Percentiles rank a stretch among this genome's conserved stretches.
phyloP scores from a whole-genome alignment of 2,888 invertebrate species.

The Drosophila basisetae region DNA sequence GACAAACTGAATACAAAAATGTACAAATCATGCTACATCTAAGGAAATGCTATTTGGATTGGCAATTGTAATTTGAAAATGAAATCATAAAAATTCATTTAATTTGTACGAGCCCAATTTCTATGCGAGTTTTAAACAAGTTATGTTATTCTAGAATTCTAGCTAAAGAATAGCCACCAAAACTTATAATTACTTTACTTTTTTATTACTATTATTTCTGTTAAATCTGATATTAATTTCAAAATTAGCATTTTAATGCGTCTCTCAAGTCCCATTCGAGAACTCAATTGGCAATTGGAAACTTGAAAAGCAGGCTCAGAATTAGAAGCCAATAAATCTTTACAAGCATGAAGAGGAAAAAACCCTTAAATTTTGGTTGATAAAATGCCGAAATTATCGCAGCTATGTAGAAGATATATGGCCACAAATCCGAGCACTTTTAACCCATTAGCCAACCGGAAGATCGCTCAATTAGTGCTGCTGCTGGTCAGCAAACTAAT shows the following conservation, averaged over 20 bases:
- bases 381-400: constrained; percentile 81
- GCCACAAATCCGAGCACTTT: constrained; percentile 59
- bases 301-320: constrained; percentile 39
- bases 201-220: neutral
- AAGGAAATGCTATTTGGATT: neutral
- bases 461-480: constrained; percentile 82
- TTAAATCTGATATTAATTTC: constrained; percentile 28
- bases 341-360: constrained; percentile 19
- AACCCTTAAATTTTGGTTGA: constrained; percentile 77
- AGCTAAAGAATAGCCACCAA: neutral
- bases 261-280: constrained; percentile 33
- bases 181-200: neutral
- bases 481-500: constrained; percentile 57
- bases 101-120: neutral
- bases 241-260: constrained; percentile 31
- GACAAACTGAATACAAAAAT: neutral
- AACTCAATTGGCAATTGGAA: constrained; percentile 23
- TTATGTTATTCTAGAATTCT: neutral
- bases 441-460: constrained; percentile 83
- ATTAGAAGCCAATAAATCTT: constrained; percentile 72
- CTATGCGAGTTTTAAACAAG: neutral
- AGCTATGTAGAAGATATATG: constrained; percentile 70
- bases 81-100: neutral
- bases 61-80: neutral
- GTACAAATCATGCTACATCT: neutral